phyloP scores from a whole-genome alignment of 1,140 invertebrate species.

The Drosophila athabasca region DNA sequence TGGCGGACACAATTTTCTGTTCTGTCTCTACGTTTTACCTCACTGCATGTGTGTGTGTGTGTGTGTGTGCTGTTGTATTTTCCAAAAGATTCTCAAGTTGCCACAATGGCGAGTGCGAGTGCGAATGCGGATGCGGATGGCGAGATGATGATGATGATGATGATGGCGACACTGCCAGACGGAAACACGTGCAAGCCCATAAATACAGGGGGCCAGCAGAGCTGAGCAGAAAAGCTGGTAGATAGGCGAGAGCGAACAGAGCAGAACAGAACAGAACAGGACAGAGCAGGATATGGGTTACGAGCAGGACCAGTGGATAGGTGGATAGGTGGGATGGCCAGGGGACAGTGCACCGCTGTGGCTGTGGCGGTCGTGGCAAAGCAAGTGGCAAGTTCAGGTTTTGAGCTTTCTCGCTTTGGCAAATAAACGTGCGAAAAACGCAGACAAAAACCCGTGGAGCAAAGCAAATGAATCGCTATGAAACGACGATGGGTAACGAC shows the following conservation, averaged over 20 bases:
- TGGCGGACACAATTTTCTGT: constrained; percentile 40
- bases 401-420: constrained; percentile 27
- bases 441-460: constrained; percentile 8
- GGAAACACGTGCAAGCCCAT: constrained; percentile 66
- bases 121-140: constrained; percentile 16
- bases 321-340: too few relatives aligned
- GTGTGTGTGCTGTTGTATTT: constrained; percentile 7
- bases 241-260: background rate
- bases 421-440: constrained; percentile 56
- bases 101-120: constrained; percentile 40
- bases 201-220: constrained; percentile 38
- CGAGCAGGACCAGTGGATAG: constrained; percentile 7
- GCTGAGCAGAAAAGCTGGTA: background rate
- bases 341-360: too few relatives aligned
- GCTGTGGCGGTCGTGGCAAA: background rate
- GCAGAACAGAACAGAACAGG: background rate
- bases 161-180: constrained; percentile 51
- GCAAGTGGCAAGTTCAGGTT: constrained; percentile 14
- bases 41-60: too few relatives aligned
- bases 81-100: constrained; percentile 65
- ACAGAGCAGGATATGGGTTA: background rate
- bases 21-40: background rate
- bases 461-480: background rate
- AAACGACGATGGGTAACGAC: constrained; percentile 2
- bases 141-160: constrained; percentile 15